A percentile compares a stretch with the other conserved stretches of the same genome.
Conservation (phyloP, 1,140 invertebrate genomes). For the Trichomalopsis sarcophagae region DNA sequence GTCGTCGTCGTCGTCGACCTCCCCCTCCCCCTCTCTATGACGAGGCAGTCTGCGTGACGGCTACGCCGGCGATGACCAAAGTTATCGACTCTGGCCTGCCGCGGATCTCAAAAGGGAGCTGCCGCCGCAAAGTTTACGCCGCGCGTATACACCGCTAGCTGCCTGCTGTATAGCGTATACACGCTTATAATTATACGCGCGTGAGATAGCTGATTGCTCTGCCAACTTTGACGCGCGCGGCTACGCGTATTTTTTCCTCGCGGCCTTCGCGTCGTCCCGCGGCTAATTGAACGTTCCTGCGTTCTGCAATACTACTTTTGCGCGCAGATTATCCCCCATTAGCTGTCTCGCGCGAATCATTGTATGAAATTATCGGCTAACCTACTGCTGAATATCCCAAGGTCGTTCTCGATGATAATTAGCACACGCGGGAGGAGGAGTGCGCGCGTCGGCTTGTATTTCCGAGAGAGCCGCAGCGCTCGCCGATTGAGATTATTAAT, state of each 20-base stretch:
- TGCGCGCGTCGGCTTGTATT: neutral
- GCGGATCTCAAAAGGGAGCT: neutral
- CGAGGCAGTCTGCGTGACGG: neutral
- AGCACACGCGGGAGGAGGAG: neutral
- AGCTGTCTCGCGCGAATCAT: neutral
- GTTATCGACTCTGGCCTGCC: neutral
- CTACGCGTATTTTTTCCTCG: neutral
- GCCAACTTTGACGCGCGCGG: neutral
- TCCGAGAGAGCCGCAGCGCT: neutral
- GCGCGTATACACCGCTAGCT: neutral
- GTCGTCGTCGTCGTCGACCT: neutral
- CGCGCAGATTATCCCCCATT: conserved; percentile 21
- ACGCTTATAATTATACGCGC: conserved; percentile 10
- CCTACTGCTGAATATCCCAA: neutral
- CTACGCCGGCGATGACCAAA: conserved; percentile 1
- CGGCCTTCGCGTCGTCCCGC: neutral
- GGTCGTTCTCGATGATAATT: neutral
- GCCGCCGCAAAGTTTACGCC: neutral
- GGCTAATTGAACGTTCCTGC: conserved; percentile 24
- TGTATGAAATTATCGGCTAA: neutral
- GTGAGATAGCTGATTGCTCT: neutral
- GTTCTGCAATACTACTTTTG: neutral
- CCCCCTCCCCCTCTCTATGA: neutral
- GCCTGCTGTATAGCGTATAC: neutral
- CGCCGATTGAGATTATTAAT: neutral